These are phyloP conservation scores for Drosophila multiciliata DNA, from an alignment of 2,888 invertebrate species.

Conservation along the genomic window DNA sequence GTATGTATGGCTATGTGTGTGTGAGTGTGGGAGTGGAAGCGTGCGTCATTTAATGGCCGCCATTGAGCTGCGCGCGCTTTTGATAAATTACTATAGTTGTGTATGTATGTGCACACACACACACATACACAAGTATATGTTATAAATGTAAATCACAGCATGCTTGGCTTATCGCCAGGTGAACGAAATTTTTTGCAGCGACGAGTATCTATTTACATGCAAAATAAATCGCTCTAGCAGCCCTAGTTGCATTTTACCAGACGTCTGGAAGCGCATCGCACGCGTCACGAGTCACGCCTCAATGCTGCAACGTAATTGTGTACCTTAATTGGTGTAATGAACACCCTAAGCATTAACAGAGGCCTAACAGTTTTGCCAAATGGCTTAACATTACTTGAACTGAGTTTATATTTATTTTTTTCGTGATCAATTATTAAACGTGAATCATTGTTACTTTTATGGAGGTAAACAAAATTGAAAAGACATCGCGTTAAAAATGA, in stretches of 20 bases:
- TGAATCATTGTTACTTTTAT: neutral
- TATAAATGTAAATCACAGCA: slow-evolving; percentile 43
- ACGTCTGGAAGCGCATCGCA: slow-evolving; percentile 19
- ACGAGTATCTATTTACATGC: neutral
- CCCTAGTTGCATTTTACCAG: slow-evolving; percentile 18
- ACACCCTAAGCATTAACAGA: slow-evolving; percentile 27
- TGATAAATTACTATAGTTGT: slow-evolving; percentile 41
- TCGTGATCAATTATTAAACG: slow-evolving; percentile 6
- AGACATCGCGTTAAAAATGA: neutral
- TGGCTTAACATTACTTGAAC: neutral
- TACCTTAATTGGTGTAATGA: slow-evolving; percentile 41
- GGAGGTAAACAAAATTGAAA: neutral
- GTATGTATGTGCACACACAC: neutral
- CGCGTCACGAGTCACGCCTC: slow-evolving; percentile 57
- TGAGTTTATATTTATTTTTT: neutral
- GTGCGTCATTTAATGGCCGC: slow-evolving; percentile 47
- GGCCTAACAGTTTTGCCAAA: slow-evolving; percentile 9
- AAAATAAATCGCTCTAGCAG: neutral
- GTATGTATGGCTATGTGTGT: slow-evolving; percentile 2
- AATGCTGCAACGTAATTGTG: slow-evolving; percentile 39
- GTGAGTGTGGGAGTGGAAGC: slow-evolving; percentile 5
- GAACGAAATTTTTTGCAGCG: slow-evolving; percentile 19
- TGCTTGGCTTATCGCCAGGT: slow-evolving; percentile 53
- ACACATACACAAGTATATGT: neutral
- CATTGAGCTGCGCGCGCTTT: slow-evolving; percentile 43